These are phyloP conservation scores for Dyspetes luteomarginatus DNA, from an alignment of 2,888 invertebrate species.

Conservation along the genomic window DNA sequence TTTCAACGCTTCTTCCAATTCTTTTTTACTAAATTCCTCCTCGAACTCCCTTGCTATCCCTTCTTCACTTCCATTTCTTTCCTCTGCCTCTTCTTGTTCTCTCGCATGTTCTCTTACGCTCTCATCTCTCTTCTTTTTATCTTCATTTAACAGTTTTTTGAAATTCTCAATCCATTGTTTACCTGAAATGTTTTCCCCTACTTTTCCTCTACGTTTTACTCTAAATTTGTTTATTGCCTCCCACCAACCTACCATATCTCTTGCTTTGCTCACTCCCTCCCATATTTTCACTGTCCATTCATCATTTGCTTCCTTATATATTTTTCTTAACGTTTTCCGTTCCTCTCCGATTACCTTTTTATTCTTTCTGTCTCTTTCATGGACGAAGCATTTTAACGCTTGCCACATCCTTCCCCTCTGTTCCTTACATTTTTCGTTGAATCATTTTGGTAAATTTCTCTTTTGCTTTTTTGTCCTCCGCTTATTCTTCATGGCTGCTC, in stretches of 20 bases:
- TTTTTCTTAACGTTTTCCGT: neutral
- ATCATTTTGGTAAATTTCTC: neutral
- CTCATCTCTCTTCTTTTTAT: neutral
- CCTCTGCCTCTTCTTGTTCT: no score
- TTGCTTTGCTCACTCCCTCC: constrained; percentile 20
- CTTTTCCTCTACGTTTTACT: neutral
- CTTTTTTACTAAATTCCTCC: neutral
- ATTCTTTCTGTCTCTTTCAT: constrained; percentile 1
- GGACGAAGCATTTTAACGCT: neutral
- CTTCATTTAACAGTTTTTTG: neutral
- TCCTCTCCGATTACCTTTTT: neutral
- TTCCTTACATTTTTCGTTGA: constrained; percentile 1
- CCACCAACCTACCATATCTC: constrained; percentile 21
- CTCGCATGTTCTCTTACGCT: no score
- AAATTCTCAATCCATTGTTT: neutral
- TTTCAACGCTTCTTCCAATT: neutral
- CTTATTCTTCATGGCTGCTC: neutral
- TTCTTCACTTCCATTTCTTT: no score
- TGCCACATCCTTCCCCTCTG: neutral
- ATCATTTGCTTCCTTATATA: constrained; percentile 2
- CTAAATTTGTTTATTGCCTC: neutral
- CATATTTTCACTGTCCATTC: constrained; percentile 8
- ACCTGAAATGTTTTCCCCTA: neutral
- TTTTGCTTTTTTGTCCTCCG: neutral
- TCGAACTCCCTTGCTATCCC: no score